phyloP scores from a whole-genome alignment of 2,113 vertebrate genomes.

The Neopipo cinnamomea region DNA sequence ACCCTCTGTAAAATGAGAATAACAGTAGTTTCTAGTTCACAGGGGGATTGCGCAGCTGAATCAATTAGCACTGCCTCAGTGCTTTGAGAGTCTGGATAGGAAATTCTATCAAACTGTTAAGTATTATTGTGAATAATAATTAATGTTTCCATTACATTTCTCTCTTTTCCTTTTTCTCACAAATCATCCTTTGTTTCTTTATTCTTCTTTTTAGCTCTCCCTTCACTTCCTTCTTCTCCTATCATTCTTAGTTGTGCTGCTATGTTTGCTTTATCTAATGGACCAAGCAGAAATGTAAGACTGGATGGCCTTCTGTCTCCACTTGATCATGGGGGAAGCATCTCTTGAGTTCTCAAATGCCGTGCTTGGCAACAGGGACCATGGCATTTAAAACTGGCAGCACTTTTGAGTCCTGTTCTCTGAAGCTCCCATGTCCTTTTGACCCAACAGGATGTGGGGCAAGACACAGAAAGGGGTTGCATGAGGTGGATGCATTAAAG shows the following conservation, averaged over 20 bases:
- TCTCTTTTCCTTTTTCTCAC: neutral
- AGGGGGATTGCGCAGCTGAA: neutral
- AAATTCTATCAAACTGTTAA: conserved; percentile 33
- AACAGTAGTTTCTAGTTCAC: neutral
- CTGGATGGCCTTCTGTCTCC: neutral
- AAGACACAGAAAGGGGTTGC: neutral
- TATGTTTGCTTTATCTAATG: neutral
- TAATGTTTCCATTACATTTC: neutral
- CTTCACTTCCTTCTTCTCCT: neutral
- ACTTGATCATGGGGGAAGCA: neutral
- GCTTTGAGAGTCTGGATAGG: conserved; percentile 50
- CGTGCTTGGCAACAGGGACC: neutral
- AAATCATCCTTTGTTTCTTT: neutral
- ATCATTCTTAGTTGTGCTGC: neutral
- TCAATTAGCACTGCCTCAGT: conserved; percentile 27
- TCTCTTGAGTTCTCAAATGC: neutral
- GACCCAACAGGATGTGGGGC: neutral
- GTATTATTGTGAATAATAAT: conserved; percentile 44
- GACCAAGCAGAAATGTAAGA: neutral
- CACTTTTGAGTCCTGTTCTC: neutral
- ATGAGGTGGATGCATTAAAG: conserved; percentile 5
- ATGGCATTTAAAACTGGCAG: neutral
- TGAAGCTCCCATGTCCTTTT: neutral
- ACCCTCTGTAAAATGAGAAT: neutral
- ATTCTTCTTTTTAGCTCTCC: neutral